Conservation (phyloP, 1,140 invertebrate species). For the Monomorium pharaonis region DNA sequence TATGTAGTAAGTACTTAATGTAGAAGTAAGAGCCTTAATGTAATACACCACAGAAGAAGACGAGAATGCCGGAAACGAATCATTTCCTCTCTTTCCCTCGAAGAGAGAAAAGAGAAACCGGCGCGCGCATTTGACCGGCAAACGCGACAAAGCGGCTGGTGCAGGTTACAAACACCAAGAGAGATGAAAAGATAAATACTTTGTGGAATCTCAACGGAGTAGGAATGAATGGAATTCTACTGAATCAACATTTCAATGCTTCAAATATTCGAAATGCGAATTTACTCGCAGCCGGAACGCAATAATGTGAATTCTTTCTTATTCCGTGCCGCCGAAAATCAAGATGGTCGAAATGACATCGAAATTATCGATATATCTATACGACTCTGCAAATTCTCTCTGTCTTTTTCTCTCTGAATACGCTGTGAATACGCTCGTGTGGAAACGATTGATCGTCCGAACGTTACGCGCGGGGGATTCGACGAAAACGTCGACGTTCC, state of each 20-base stretch:
- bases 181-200: constrained; percentile 5
- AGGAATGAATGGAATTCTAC: neutral
- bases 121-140: neutral
- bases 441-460: constrained; percentile 41
- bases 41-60: neutral
- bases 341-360: neutral
- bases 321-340: neutral
- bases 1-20: neutral
- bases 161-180: neutral
- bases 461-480: neutral
- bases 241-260: neutral
- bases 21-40: neutral
- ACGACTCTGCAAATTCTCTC: no score
- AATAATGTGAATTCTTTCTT: neutral
- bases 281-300: neutral
- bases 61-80: neutral
- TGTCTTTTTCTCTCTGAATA: no score
- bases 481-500: neutral
- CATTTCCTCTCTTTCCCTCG: neutral
- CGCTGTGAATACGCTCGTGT: neutral
- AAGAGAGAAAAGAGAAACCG: neutral
- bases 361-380: neutral
- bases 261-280: neutral
- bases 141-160: constrained; percentile 17
- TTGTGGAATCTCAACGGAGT: neutral